phyloP scores from a whole-genome alignment of 2,888 invertebrate genomes.

The Emmelina monodactyla region DNA sequence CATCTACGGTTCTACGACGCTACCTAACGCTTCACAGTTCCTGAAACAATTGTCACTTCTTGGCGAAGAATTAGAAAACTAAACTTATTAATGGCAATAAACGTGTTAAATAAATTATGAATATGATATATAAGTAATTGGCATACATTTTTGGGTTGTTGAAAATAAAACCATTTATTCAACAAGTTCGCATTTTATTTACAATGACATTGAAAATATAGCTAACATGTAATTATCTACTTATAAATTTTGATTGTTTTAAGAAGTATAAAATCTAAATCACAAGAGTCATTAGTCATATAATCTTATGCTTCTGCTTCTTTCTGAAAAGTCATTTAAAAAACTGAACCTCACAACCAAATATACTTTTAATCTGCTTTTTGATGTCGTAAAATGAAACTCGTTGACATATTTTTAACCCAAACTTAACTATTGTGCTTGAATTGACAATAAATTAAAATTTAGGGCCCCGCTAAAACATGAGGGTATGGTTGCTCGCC shows the following conservation, averaged over 20 bases:
- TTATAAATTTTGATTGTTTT: constrained; percentile 63
- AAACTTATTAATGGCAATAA: too few relatives aligned
- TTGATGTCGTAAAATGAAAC: constrained; percentile 21
- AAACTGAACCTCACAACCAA: background rate
- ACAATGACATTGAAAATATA: constrained; percentile 67
- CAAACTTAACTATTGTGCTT: constrained; percentile 60
- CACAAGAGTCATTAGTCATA: constrained; percentile 35
- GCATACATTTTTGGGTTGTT: constrained; percentile 15
- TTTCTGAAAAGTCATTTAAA: background rate
- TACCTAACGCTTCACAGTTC: constrained; percentile 94
- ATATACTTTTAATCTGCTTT: background rate
- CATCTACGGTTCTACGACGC: constrained; percentile 93
- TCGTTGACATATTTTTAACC: constrained; percentile 37
- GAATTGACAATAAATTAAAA: too few relatives aligned
- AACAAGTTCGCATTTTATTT: constrained; percentile 69
- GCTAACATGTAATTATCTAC: constrained; percentile 64
- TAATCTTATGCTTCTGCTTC: background rate
- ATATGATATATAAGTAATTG: constrained; percentile 23
- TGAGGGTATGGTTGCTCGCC: too few relatives aligned
- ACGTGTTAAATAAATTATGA: constrained; percentile 14
- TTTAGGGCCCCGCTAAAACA: too few relatives aligned
- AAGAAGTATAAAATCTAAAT: constrained; percentile 68
- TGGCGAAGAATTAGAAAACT: constrained; percentile 75
- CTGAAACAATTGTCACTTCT: constrained; percentile 87
- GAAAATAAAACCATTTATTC: constrained; percentile 42